phyloP scores from a whole-genome alignment of 1,140 invertebrate genomes.

The Neuroterus valhalla region DNA sequence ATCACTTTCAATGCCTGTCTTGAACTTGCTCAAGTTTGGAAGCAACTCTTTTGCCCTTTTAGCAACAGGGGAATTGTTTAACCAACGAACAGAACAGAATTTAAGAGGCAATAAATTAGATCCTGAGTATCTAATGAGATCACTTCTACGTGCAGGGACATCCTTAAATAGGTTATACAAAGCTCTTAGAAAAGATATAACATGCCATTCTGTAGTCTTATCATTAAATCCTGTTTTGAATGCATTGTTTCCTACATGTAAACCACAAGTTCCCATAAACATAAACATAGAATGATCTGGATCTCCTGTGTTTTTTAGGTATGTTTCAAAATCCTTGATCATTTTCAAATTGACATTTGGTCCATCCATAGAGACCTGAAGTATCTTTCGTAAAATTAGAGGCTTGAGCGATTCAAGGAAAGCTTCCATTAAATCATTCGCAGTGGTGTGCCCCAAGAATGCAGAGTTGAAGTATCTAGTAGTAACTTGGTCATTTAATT shows the following conservation, averaged over 20 bases:
- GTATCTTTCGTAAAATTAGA: conserved; percentile 31
- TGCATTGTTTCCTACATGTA: neutral
- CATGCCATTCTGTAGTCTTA: neutral
- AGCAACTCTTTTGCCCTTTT: too few relatives aligned
- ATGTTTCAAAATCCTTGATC: conserved; percentile 5
- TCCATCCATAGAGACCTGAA: conserved; percentile 54
- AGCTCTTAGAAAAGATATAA: neutral
- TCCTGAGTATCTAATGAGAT: too few relatives aligned
- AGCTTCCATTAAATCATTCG: conserved; percentile 32
- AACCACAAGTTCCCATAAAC: neutral
- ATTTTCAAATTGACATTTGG: conserved; percentile 47
- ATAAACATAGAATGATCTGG: neutral
- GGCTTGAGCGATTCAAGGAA: conserved; percentile 20
- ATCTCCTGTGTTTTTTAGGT: neutral
- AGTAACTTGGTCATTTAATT: conserved; percentile 32
- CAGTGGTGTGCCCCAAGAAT: conserved; percentile 36
- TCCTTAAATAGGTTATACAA: too few relatives aligned
- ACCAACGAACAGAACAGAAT: too few relatives aligned
- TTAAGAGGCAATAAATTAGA: too few relatives aligned
- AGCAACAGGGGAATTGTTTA: too few relatives aligned
- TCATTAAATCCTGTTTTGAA: neutral
- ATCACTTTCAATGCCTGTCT: too few relatives aligned
- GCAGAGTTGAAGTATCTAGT: conserved; percentile 32
- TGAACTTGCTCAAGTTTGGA: too few relatives aligned
- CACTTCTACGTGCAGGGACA: too few relatives aligned